Evolutionary conservation across 2,888 invertebrate genomes (phyloP).

Genomic region (Operophtera brumata): DNA sequence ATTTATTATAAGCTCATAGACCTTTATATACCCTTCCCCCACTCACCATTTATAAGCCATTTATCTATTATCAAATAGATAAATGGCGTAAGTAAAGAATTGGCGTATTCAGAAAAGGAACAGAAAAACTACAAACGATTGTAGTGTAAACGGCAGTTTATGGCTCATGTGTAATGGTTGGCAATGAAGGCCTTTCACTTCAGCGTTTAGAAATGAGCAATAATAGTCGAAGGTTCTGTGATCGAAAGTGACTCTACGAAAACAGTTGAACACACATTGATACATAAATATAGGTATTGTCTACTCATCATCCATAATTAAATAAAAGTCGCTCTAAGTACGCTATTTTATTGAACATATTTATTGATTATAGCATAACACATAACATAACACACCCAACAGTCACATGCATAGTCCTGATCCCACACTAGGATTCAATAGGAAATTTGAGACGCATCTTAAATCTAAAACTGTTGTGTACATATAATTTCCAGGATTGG

Average conservation of each 20-base stretch:
- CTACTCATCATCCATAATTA: background rate
- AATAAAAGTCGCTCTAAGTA: background rate
- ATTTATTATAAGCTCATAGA: too few species aligned
- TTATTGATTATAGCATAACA: background rate
- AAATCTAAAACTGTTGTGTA: too few species aligned
- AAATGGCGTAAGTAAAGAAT: too few species aligned
- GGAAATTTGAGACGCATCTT: too few species aligned
- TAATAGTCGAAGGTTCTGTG: conserved; percentile 11
- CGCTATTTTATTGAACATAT: background rate
- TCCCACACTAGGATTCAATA: too few species aligned
- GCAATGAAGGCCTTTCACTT: conserved; percentile 22
- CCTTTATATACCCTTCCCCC: too few species aligned
- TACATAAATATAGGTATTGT: background rate
- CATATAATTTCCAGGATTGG: too few species aligned
- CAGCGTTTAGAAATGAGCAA: conserved; percentile 10
- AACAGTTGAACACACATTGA: conserved; percentile 10
- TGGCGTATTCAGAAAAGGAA: background rate
- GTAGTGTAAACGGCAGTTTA: conserved; percentile 6
- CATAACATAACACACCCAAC: too few species aligned
- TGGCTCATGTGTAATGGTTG: conserved; percentile 10
- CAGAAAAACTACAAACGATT: too few species aligned
- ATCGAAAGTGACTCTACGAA: conserved; percentile 20
- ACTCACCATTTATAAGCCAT: too few species aligned
- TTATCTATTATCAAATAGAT: too few species aligned
- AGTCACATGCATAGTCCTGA: too few species aligned